Evolutionary conservation across 2,888 invertebrate genomes (phyloP).

Genomic region (Acronicta aceris): DNA sequence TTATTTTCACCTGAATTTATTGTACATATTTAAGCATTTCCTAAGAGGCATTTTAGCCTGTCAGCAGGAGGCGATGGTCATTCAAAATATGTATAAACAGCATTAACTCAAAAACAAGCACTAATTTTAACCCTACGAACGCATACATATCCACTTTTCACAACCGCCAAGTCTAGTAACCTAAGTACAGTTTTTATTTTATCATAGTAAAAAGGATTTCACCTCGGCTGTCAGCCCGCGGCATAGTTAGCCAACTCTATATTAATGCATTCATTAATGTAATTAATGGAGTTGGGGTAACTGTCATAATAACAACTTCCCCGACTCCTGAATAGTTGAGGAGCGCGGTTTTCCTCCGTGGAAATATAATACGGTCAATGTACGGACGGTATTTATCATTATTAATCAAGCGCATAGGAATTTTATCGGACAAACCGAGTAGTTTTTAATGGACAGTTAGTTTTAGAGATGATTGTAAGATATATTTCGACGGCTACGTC

Average conservation of each 20-base stretch:
- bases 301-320: slow-evolving; percentile 70
- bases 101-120: too few relatives aligned
- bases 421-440: slow-evolving; percentile 10
- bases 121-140: neutral
- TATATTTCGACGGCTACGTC: neutral
- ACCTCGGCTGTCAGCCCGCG: slow-evolving; percentile 50
- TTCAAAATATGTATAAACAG: too few relatives aligned
- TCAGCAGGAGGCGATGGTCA: too few relatives aligned
- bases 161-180: slow-evolving; percentile 2
- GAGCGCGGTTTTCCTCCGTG: slow-evolving; percentile 61
- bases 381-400: slow-evolving; percentile 40
- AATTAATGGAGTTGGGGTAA: slow-evolving; percentile 83
- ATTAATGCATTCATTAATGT: slow-evolving; percentile 82
- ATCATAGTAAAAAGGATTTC: slow-evolving; percentile 44
- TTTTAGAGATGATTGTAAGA: neutral
- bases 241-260: slow-evolving; percentile 79
- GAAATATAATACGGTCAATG: slow-evolving; percentile 49
- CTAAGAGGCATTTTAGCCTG: too few relatives aligned
- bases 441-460: neutral
- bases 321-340: slow-evolving; percentile 64
- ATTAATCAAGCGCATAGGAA: slow-evolving; percentile 23
- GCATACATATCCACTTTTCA: neutral
- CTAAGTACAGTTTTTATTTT: slow-evolving; percentile 46
- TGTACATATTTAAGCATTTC: too few relatives aligned
- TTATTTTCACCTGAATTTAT: too few relatives aligned